A percentile compares a stretch with the other conserved stretches of the same genome.
These are phyloP conservation scores for Tinamus major DNA, from an alignment of 2,797 vertebrate species.

Conservation along the genomic window DNA sequence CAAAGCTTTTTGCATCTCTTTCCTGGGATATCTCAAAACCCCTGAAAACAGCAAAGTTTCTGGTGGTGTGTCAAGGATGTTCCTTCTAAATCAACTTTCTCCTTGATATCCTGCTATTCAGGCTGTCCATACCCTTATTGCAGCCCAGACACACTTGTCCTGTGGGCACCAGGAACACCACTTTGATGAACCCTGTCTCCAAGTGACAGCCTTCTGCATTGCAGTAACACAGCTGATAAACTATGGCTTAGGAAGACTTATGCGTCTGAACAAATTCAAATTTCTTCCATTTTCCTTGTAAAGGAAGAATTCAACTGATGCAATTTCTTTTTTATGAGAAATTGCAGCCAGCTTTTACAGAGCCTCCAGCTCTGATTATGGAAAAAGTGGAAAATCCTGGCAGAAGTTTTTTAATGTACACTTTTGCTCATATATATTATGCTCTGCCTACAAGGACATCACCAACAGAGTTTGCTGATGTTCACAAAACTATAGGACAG, in stretches of 20 bases:
- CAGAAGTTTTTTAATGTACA: not conserved
- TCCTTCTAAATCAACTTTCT: not conserved
- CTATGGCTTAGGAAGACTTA: rapidly evolving
- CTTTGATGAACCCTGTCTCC: not conserved
- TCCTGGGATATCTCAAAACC: not conserved
- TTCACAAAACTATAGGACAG: conserved; percentile 50
- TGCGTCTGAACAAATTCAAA: conserved; percentile 34
- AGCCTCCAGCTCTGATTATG: conserved; percentile 50
- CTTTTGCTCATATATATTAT: conserved; percentile 13
- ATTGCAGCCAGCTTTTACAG: conserved; percentile 29
- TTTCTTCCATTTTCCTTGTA: conserved; percentile 8
- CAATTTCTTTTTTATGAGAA: conserved; percentile 35
- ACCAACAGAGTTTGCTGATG: conserved; percentile 61
- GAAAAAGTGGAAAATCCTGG: conserved; percentile 65
- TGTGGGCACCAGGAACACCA: rapidly evolving
- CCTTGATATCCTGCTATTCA: rapidly evolving
- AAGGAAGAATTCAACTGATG: conserved; percentile 21
- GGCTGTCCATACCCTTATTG: rapidly evolving
- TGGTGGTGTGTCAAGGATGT: not conserved
- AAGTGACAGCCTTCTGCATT: not conserved
- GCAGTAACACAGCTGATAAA: not conserved
- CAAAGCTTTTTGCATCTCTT: not conserved
- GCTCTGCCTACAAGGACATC: not conserved
- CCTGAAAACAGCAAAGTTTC: not conserved
- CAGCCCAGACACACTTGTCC: rapidly evolving